These are phyloP conservation scores for Narcine bancroftii DNA, from an alignment of 2,113 vertebrate genomes.

Conservation along the genomic window DNA sequence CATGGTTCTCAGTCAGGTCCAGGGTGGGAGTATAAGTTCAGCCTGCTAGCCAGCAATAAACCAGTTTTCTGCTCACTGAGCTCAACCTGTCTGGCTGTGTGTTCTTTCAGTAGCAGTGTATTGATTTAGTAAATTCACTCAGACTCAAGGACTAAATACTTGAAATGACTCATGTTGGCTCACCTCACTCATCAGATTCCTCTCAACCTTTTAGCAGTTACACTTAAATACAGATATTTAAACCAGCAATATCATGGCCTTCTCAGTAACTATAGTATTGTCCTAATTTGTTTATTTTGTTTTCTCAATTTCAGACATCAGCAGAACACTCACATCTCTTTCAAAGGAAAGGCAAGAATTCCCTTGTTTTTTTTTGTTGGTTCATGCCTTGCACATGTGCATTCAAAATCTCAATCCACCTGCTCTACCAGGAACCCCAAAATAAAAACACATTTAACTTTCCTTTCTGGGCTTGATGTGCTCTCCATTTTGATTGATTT, in stretches of 20 bases:
- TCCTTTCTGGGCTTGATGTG: too few species aligned
- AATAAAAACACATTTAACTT: too few species aligned
- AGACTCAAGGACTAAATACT: not conserved
- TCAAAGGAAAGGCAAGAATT: not conserved
- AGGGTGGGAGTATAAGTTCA: too few species aligned
- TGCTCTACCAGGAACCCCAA: too few species aligned
- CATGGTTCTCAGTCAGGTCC: too few species aligned
- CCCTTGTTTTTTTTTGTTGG: not conserved
- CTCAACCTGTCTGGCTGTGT: too few species aligned
- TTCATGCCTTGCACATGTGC: not conserved
- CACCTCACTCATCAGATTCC: not conserved
- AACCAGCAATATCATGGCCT: not conserved
- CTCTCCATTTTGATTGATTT: too few species aligned
- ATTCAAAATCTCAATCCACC: too few species aligned
- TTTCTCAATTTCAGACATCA: not conserved
- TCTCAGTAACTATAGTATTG: not conserved
- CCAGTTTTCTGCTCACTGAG: too few species aligned
- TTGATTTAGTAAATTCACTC: not conserved
- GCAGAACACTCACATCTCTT: not conserved
- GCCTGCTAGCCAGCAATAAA: too few species aligned
- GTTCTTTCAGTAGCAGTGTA: too few species aligned
- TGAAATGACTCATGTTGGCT: not conserved
- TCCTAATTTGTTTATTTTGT: not conserved
- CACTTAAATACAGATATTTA: not conserved
- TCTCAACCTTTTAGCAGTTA: not conserved